Evolutionary conservation across 2,888 invertebrate species (phyloP), one percentile per base, ranked within the genome.

Genomic region (Cheilosia scutellata): DNA sequence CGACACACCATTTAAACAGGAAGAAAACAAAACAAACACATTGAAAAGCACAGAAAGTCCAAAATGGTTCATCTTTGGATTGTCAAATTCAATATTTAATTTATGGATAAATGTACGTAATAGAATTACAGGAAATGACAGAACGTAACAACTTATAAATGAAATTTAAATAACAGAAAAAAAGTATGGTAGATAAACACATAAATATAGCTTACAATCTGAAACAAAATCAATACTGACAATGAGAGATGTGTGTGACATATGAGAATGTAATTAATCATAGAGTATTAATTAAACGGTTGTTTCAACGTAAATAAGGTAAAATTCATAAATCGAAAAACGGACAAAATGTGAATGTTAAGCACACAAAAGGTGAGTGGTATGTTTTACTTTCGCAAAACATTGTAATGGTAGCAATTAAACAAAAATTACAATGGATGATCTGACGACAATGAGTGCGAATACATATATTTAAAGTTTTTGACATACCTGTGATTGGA

Each of bases 401-500:
- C 86, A 80, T 82, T 71, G 55, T 74, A 86, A 79, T 83, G 83
- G 60, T 44, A 74, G 80, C 76, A 89, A 88, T 87, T 87, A 88
- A 89, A 82, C 87, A 89, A 88, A 74, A 90, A 90, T 87, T 82
- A 87, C 87, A 88, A 88, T 88, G 89, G 88, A 90, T 89, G 89
- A 89, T 88, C 88, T 88, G 87, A 87, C 87, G 58, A 57, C 29
- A 88, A 89, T 89, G 72, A 76, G 72, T 80, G 87, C 72, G 63
- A 79, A 65, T 60, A 20, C 4, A 16, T 40, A 16, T 16, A n/a
- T 55, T 68, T n/a, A 16, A 6, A 13, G 25, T 20, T 29, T 44
- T 31, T 16, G 87, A 94, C 94, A 94, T 92, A 95, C 94, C 92
- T 90, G 89, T 79, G 91, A 88, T 83, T 91, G 89, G 63, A 90